A percentile compares a stretch with the other conserved stretches of the same genome.
phyloP scores from a whole-genome alignment of 2,113 vertebrate genomes.

The Aplodontia rufa region DNA sequence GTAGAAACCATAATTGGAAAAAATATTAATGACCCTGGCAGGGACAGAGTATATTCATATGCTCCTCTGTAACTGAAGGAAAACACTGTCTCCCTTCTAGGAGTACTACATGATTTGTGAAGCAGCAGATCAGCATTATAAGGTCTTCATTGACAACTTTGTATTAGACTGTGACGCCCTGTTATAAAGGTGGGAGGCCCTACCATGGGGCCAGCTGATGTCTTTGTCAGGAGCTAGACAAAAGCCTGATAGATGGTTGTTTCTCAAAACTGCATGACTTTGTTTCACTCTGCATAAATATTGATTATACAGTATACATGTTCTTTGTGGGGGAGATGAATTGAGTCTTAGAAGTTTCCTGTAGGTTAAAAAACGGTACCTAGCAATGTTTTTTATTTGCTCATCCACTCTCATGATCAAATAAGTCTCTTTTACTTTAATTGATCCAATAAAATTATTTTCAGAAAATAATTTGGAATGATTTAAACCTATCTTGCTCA shows the following conservation, averaged over 20 bases:
- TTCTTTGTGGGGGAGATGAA: background rate
- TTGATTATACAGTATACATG: background rate
- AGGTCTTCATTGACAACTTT: background rate
- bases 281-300: background rate
- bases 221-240: background rate
- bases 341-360: background rate
- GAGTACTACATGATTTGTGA: background rate
- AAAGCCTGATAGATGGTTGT: background rate
- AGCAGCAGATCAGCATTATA: background rate
- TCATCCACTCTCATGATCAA: background rate
- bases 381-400: background rate
- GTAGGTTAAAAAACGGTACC: background rate
- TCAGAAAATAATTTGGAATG: slow-evolving; percentile 13
- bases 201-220: background rate
- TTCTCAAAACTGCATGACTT: background rate
- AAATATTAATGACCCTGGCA: background rate
- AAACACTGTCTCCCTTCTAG: background rate
- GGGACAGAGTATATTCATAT: background rate
- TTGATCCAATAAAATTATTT: background rate
- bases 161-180: background rate
- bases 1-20: background rate
- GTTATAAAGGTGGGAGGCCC: background rate
- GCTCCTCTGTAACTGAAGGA: background rate
- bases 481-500: background rate
- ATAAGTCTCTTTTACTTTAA: slow-evolving; percentile 22